Base-by-base conservation (phyloP, 2,113 vertebrate genomes). In the Pygoscelis antarcticus region DNA sequence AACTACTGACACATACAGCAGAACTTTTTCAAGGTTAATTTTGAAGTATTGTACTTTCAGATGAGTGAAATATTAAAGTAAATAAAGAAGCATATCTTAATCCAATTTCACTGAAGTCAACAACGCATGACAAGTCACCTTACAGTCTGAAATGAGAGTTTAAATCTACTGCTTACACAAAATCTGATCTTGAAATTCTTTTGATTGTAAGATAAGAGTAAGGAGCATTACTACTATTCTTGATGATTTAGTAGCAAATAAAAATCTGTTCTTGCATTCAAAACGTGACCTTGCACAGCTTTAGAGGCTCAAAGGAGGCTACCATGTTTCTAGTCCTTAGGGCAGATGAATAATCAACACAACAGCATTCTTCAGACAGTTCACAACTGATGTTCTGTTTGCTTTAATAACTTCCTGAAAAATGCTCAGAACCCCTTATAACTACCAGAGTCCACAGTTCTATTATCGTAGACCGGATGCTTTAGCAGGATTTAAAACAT, bases 181-280 rank as follows among this genome's bases (percentile, higher is more conserved):
- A 95, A 89, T 54, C 44, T 92, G n/a, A 88, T 70, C 47, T 36
- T 94, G 29, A 88, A 74, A 89, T 79, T 85, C 36, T 90, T 97
- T 54, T 83, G 47, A 83, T 94, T 55, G 79, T 83, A 81, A 72
- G 29, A 20, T 47, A 70, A 71, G 71, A 36, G 29, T 51, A 81
- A 55, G 60, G 52, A 83, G 57, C 0, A 0, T 86, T 83, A 69
- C 26, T 84, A 85, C 82, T 83, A 49, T 46, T 87, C 60, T 70
- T 83, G 42, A 83, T 60, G 42, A 77, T 70, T 71, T 80, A 81
- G 38, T 16, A 87, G 47, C 61, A 96, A 93, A 90, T 49, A 70
- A 76, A 84, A 83, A 94, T 71, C 66, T 90, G 32, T 66, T 91
- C 74, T 93, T 2, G 4, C 47, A 88, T 90, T 90, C 78, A 40